Percentiles rank a stretch among this genome's conserved stretches.
These are phyloP conservation scores for Thinocorus orbignyianus DNA, from an alignment of 2,113 vertebrate species.

Conservation along the genomic window DNA sequence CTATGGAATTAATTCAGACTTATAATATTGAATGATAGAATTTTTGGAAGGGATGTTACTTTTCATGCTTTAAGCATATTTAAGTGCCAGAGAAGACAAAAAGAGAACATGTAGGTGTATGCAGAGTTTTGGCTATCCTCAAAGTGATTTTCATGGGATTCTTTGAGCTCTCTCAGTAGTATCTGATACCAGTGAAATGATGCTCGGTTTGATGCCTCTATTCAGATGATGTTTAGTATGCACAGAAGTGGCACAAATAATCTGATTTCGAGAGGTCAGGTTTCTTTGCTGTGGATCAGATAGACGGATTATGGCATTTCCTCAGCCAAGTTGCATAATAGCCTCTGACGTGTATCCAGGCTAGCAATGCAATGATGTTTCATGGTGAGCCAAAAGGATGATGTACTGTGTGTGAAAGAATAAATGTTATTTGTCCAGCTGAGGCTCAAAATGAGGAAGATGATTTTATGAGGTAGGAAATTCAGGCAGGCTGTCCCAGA, in stretches of 20 bases:
- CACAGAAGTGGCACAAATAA: not conserved
- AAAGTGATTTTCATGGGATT: not conserved
- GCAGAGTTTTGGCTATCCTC: not conserved
- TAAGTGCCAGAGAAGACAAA: not conserved
- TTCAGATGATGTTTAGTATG: not conserved
- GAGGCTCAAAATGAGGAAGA: not conserved
- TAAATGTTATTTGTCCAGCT: not conserved
- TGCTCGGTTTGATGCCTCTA: not conserved
- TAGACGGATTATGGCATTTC: not conserved
- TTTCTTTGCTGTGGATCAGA: not conserved
- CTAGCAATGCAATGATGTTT: not conserved
- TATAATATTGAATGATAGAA: not conserved
- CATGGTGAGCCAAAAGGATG: constrained; percentile 1
- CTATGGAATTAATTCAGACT: not conserved
- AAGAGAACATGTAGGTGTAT: not conserved
- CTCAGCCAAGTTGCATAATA: not conserved
- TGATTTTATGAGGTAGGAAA: not conserved
- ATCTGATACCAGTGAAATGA: not conserved
- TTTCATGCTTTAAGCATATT: not conserved
- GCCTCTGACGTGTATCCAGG: not conserved
- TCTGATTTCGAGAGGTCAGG: not conserved
- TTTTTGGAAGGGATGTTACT: not conserved
- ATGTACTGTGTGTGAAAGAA: constrained; percentile 11
- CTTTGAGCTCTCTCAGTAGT: not conserved
- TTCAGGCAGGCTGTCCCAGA: not conserved